Evolutionary conservation across 2,797 vertebrate genomes (phyloP), one percentile per base, ranked within the genome.

Genomic region (Eulemur rubriventer): DNA sequence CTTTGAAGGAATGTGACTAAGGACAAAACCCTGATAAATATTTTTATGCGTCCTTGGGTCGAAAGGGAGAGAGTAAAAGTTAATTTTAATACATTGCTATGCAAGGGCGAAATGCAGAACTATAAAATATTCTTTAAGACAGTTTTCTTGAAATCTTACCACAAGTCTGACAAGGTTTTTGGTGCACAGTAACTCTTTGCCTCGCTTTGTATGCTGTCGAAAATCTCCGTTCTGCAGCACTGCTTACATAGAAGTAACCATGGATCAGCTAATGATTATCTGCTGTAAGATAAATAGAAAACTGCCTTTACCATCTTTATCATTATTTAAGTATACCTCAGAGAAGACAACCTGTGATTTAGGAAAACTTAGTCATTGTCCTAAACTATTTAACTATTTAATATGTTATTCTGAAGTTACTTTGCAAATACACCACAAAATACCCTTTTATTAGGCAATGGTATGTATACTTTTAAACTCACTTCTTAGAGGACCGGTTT

Each of bases 1-100:
- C 81, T 95, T 76, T n/a, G 96, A 96, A 96, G 79, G 91, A 95
- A 89, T 93, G 91, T 95, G 93, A 96, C 94, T 96, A 94, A 96
- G 90, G 97, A 91, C 92, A 94, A 88, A 96, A 94, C 78, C 33
- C 84, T 91, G 90, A 97, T 89, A 94, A 89, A 92, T 95, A 83
- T 46, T 92, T 85, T 96, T 91, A 89, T 91, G 87, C 70, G 69
- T 96, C 80, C 75, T 97, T 88, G 33, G 85, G 81, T 72, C 3
- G 35, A 81, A 41, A 76, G 57, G 46, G 43, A 61, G 59, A 93
- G n/a, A 92, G 30, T 76, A 78, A 82, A 94, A 93, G 87, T 95
- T 93, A 80, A 67, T 92, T 88, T 95, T 95, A 59, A 57, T 67
- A 91, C 96, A 81, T 72, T 67, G 70, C 85, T 83, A n/a, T 43